Evolutionary conservation across 2,797 vertebrate genomes (phyloP).

Genomic region (Cryptoprocta ferox): DNA sequence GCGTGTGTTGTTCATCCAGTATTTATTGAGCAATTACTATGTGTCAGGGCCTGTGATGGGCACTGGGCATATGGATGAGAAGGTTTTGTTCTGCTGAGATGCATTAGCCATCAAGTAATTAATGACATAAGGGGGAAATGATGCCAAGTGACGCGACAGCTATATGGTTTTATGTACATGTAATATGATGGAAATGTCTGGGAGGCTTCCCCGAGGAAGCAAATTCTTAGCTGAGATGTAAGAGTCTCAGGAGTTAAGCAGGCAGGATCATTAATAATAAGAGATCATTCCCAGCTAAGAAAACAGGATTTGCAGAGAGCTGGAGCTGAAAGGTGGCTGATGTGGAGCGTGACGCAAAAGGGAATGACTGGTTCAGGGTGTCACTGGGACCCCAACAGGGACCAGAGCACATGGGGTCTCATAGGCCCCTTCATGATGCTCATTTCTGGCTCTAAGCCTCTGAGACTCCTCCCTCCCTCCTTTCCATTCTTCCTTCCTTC

Average conservation of each 20-base stretch:
- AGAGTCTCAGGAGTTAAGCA: neutral
- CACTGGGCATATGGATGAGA: neutral
- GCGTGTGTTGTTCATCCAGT: neutral
- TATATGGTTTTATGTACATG: neutral
- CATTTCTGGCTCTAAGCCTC: neutral
- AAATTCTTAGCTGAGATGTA: neutral
- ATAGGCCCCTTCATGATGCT: neutral
- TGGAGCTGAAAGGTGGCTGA: neutral
- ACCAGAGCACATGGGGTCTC: neutral
- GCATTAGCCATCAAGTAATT: no score
- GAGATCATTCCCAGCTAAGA: neutral
- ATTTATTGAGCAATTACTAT: constrained; percentile 44
- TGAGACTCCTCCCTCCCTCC: neutral
- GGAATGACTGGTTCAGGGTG: neutral
- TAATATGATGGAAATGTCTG: neutral
- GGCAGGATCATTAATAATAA: neutral
- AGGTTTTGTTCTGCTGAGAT: neutral
- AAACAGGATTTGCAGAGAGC: neutral
- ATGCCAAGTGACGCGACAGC: neutral
- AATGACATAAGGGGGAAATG: neutral
- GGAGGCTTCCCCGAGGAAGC: neutral
- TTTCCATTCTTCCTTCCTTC: no score
- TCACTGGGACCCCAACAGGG: neutral
- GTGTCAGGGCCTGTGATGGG: neutral
- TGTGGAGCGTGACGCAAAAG: no score